Conservation (phyloP, 2,888 invertebrate genomes). For the Drosophila flavopinicola region DNA sequence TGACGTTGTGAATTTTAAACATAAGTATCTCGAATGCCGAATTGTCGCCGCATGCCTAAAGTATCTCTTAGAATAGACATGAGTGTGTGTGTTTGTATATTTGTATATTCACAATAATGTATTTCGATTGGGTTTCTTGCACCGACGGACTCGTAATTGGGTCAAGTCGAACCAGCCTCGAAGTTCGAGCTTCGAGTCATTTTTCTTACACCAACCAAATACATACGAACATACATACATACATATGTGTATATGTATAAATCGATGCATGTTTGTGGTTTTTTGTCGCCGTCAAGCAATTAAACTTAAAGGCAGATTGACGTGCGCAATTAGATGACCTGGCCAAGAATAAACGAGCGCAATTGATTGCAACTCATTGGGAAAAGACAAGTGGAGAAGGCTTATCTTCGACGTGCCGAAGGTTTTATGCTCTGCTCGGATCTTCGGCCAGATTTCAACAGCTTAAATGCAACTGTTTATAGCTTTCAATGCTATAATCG, state of each 20-base stretch:
- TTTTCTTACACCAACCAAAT: constrained; percentile 1
- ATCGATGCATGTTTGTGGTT: no score
- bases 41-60: constrained; percentile 10
- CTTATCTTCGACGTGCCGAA: no score
- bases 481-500: no score
- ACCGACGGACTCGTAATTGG: constrained; percentile 50
- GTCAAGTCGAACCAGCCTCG: constrained; percentile 71
- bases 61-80: constrained; percentile 19
- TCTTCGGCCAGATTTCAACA: no score
- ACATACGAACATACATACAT: background rate
- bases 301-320: constrained; percentile 39
- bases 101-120: constrained; percentile 9
- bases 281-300: constrained; percentile 31
- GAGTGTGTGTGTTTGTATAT: background rate
- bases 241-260: background rate
- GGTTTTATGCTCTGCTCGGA: no score
- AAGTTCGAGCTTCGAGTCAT: constrained; percentile 21
- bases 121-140: constrained; percentile 40
- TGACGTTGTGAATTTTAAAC: constrained; percentile 67
- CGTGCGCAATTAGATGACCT: constrained; percentile 12
- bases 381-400: no score
- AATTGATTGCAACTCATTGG: constrained; percentile 26
- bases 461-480: no score
- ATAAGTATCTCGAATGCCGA: constrained; percentile 23
- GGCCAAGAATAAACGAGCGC: constrained; percentile 22